Evolutionary conservation across 1,140 invertebrate species (phyloP).

Genomic region (Drosophila kanapiae): DNA sequence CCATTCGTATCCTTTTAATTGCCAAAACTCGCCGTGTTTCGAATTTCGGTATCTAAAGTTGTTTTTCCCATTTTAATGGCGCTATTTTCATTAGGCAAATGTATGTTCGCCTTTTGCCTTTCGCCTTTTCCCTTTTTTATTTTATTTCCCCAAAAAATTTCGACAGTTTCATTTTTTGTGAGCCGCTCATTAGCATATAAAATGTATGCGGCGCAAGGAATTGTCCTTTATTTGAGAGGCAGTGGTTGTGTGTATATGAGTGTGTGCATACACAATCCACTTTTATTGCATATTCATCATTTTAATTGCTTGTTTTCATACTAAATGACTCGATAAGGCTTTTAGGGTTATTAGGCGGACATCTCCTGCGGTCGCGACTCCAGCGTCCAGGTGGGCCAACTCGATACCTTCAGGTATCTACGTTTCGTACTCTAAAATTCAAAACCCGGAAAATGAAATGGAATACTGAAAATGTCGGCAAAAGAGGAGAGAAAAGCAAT

Average conservation of each 20-base stretch:
- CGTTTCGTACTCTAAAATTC: background rate
- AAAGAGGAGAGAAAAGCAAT: constrained; percentile 40
- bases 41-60: constrained; percentile 83
- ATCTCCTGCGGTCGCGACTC: constrained; percentile 22
- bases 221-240: constrained; percentile 43
- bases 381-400: constrained; percentile 9
- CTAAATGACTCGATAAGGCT: constrained; percentile 83
- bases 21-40: constrained; percentile 79
- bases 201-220: constrained; percentile 59
- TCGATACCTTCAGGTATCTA: background rate
- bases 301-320: constrained; percentile 83
- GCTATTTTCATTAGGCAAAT: constrained; percentile 85
- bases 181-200: constrained; percentile 80
- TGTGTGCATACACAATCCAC: constrained; percentile 57
- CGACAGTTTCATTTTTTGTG: constrained; percentile 43
- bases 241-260: constrained; percentile 1
- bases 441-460: constrained; percentile 43
- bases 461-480: constrained; percentile 3
- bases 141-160: constrained; percentile 45
- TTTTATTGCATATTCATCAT: constrained; percentile 84
- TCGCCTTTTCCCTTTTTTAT: constrained; percentile 24
- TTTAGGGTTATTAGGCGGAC: constrained; percentile 72
- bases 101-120: constrained; percentile 61
- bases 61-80: constrained; percentile 84
- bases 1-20: constrained; percentile 73